Evolutionary conservation across 2,888 invertebrate genomes (phyloP), one percentile per base, ranked within the genome.

Genomic region (Meta bourneti): DNA sequence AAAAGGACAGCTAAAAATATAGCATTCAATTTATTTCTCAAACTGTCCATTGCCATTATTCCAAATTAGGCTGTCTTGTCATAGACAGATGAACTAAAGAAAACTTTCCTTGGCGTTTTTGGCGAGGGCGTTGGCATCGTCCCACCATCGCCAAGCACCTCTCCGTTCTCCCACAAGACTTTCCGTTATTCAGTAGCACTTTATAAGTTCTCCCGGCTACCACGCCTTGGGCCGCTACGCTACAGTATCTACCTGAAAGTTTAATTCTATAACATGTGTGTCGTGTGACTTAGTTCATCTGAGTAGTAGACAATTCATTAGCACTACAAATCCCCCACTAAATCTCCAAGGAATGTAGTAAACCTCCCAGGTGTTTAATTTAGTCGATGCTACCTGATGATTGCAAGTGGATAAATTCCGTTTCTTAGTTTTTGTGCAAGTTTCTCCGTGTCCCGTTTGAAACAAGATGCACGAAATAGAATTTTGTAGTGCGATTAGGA

Each of bases 201-300:
- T 80, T 88, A 54, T 88, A 81, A 88, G 54, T 81, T 88, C 80
- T 81, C 88, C 69, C 51, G 81, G 81, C 80, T 74, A 72, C 81
- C 20, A 80, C 81, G 87, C 87, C 79, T 51, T 19, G 88, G 80
- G 79, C 88, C 88, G 88, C 88, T 72, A 72, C 72, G 88, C 88
- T 88, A 88, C 88, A 48, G 16, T 61, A 75, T 69, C 52, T 88
- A 88, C 88, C 88, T 88, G 88, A 88, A 81, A 75, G 11, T 72
- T 81, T 61, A 88, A 61, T 48, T 88, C 52, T 88, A 61, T 75
- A 71, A 16, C 20, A 54, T 80, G 19, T 80, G 54, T 81, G 74
- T 83, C 34, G 54, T 77, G 48, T 82, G n/a, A 82, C n/a, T 82
- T 85, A 88, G 74, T 81, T 54, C 54, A 71, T 19, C 34, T 52